Base-by-base conservation (phyloP, 2,888 invertebrate genomes). In the Mesorhabditis belari region DNA sequence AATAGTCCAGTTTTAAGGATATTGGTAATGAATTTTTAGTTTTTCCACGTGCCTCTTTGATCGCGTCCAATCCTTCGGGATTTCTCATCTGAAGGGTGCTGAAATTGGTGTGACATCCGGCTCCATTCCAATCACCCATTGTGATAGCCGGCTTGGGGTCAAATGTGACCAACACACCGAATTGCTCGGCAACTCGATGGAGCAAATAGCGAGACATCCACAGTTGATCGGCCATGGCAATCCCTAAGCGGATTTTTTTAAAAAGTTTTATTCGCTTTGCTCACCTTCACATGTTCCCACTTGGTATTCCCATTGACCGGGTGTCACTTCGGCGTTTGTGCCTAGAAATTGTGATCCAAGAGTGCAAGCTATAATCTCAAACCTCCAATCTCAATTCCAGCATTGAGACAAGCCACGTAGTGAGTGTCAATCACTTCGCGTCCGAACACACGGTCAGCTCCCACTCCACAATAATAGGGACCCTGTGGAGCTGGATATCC, bases 361-460 rank as follows among this genome's bases (percentile, higher is more conserved):
- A 23, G 23, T 23, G 23, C 6, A 23, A 27, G 93, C 83, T 95
- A 95, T 1, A 94, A 95, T 82, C 96, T 96, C 58, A 90, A 90
- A 58, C 96, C 96, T 55, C 89, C 86, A 68, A 96, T 88, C 66
- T 90, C 90, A 57, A 96, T 87, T 50, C 95, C 95, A 65, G 95
- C 91, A 81, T 89, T 93, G 49, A 96, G 85, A 80, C 95, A 95
- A 61, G 92, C 90, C 62, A 89, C 85, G 83, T 95, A 96, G 82
- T 96, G 96, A 6, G 94, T 90, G 82, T 95, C 93, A 26, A 95
- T 91, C 63, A 96, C 88, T 82, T 95, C 94, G 56, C 96, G 87
- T 9, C 92, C 96, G 82, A 90, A 92, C 4, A 92, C 91, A 83
- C 90, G 91, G 83, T 92, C 88, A 59, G 94, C 92, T 5, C 96